These are phyloP conservation scores for Oncorhynchus keta DNA, from an alignment of 2,113 vertebrate species.

Conservation along the genomic window DNA sequence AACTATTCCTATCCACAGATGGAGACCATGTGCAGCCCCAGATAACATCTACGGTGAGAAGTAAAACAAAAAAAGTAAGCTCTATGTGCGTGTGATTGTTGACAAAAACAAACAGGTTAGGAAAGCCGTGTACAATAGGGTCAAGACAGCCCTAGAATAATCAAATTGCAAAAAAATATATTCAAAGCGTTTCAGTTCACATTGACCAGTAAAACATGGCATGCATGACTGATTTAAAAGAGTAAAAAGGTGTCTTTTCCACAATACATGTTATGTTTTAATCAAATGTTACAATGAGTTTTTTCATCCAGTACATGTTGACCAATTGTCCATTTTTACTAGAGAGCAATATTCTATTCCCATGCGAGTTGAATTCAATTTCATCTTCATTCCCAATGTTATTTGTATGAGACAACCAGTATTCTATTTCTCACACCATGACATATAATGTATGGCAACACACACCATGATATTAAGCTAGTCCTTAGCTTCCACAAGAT, in stretches of 20 bases:
- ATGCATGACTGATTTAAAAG: background rate
- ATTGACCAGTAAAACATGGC: too few relatives aligned
- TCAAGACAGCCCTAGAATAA: background rate
- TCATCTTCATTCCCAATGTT: background rate
- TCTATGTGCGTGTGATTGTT: background rate
- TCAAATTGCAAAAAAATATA: background rate
- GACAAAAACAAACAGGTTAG: conserved; percentile 43
- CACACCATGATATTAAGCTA: too few relatives aligned
- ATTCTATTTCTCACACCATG: too few relatives aligned
- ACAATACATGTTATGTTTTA: too few relatives aligned
- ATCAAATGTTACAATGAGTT: too few relatives aligned
- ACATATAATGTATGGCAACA: too few relatives aligned
- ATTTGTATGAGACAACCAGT: background rate
- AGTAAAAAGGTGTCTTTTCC: background rate
- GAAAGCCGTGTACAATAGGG: conserved; percentile 47
- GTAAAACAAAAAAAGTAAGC: conserved; percentile 35
- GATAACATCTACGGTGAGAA: conserved; percentile 48
- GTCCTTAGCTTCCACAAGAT: background rate
- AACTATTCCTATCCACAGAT: conserved; percentile 44
- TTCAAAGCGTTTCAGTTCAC: background rate
- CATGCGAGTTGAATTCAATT: background rate
- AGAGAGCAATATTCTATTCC: too few relatives aligned
- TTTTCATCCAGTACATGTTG: background rate
- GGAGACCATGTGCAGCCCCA: conserved; percentile 42
- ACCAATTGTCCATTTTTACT: conserved; percentile 3